phyloP scores from a whole-genome alignment of 2,113 vertebrate genomes.

The Hippoglossus stenolepis region DNA sequence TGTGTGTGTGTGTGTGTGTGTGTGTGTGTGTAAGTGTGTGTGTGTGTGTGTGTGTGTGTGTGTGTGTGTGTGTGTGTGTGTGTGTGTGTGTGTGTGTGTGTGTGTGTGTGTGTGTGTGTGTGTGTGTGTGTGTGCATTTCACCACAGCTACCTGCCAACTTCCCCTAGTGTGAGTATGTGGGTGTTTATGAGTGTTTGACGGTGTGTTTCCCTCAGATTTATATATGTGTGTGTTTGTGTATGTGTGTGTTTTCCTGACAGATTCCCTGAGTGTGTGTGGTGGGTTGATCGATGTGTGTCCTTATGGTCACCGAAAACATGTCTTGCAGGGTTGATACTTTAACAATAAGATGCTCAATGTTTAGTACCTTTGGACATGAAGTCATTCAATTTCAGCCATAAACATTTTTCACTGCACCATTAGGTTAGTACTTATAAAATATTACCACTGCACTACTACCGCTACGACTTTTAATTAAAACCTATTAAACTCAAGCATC shows the following conservation, averaged over 20 bases:
- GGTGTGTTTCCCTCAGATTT: constrained; percentile 18
- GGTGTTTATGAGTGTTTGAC: constrained; percentile 16
- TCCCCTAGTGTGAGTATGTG: constrained; percentile 5
- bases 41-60: constrained; percentile 3
- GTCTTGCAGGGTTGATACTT: constrained; percentile 14
- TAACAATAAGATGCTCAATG: background rate
- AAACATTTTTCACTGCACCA: background rate
- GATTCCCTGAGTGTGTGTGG: background rate
- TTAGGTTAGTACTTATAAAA: background rate
- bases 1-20: constrained; percentile 26
- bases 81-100: constrained; percentile 24
- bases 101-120: constrained; percentile 26
- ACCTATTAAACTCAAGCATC: background rate
- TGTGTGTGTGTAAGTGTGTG: constrained; percentile 23
- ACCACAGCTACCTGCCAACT: constrained; percentile 36
- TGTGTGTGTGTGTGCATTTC: constrained; percentile 11
- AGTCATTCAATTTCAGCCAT: background rate
- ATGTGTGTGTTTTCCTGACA: background rate
- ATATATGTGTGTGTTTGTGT: constrained; percentile 1
- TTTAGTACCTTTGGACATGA: background rate
- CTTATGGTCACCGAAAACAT: constrained; percentile 36
- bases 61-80: constrained; percentile 19
- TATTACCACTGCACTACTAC: background rate
- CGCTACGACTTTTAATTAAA: background rate
- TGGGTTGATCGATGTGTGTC: constrained; percentile 34